A percentile compares a stretch with the other conserved stretches of the same genome.
phyloP scores from a whole-genome alignment of 2,797 vertebrate genomes.

The Mormyrus proboscirostris region DNA sequence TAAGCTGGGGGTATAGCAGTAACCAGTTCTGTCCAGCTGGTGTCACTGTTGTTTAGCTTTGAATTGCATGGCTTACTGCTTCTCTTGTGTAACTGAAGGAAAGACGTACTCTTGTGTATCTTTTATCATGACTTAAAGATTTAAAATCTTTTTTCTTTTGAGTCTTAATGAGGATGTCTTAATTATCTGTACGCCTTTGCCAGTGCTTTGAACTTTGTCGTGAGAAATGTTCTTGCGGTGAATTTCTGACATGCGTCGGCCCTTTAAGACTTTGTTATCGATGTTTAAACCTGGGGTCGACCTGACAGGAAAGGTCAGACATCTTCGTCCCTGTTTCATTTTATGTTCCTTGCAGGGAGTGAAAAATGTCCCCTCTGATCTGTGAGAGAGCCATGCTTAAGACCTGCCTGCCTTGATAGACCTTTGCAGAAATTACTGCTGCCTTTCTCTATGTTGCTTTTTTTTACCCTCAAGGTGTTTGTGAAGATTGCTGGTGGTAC shows the following conservation, averaged over 20 bases:
- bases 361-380: background rate
- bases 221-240: background rate
- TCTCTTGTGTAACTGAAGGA: background rate
- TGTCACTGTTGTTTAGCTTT: background rate
- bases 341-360: background rate
- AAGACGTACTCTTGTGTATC: background rate
- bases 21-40: background rate
- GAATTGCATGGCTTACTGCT: background rate
- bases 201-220: background rate
- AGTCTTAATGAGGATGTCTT: background rate
- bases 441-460: background rate
- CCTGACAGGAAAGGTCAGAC: background rate
- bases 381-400: background rate
- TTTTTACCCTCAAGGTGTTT: slow-evolving; percentile 21
- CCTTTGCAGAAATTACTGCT: background rate
- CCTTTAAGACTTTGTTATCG: background rate
- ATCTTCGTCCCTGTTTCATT: background rate
- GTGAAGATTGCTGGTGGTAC: slow-evolving; percentile 28
- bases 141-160: background rate
- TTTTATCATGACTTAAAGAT: background rate
- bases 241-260: background rate
- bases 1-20: background rate
- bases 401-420: background rate
- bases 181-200: background rate
- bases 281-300: background rate